Evolutionary conservation across 2,888 invertebrate genomes (phyloP).

Genomic region (Horisme vitalbata): DNA sequence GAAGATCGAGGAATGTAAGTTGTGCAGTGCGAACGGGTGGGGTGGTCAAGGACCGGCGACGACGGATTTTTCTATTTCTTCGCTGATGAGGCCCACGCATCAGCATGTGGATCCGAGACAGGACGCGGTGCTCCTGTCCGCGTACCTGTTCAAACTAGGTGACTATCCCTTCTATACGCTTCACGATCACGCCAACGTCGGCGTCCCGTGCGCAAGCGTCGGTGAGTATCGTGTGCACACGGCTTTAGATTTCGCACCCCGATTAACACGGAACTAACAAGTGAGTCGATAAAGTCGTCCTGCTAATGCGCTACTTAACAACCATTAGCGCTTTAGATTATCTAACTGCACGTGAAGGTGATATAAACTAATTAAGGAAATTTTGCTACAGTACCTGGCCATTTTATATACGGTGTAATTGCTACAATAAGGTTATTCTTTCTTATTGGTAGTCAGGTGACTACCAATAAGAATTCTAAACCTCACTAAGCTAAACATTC

Average conservation of each 20-base stretch:
- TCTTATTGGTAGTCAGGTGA: too few species aligned
- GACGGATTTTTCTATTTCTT: conserved; percentile 77
- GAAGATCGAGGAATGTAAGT: conserved; percentile 77
- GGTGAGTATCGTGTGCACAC: conserved; percentile 75
- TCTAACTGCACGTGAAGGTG: conserved; percentile 31
- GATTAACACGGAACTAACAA: conserved; percentile 45
- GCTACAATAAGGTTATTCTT: too few species aligned
- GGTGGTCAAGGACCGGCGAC: conserved; percentile 59
- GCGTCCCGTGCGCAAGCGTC: conserved; percentile 49
- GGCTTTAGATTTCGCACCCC: conserved; percentile 43
- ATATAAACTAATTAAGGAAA: conserved; percentile 28
- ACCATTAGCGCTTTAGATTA: conserved; percentile 31
- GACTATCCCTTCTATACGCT: conserved; percentile 79
- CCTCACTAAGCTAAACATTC: too few species aligned
- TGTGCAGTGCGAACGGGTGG: conserved; percentile 77
- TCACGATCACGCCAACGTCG: conserved; percentile 67
- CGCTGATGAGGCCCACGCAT: conserved; percentile 74
- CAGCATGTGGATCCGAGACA: conserved; percentile 67
- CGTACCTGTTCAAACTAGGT: conserved; percentile 82
- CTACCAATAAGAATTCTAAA: too few species aligned
- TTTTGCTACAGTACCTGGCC: conserved; percentile 2
- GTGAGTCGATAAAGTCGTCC: conserved; percentile 39
- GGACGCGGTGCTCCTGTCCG: conserved; percentile 74
- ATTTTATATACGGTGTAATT: background rate
- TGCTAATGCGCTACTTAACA: conserved; percentile 36